Percentiles rank a stretch among this genome's conserved stretches.
Conservation (phyloP, 1,140 invertebrate species). For the Acromyrmex echinatior region DNA sequence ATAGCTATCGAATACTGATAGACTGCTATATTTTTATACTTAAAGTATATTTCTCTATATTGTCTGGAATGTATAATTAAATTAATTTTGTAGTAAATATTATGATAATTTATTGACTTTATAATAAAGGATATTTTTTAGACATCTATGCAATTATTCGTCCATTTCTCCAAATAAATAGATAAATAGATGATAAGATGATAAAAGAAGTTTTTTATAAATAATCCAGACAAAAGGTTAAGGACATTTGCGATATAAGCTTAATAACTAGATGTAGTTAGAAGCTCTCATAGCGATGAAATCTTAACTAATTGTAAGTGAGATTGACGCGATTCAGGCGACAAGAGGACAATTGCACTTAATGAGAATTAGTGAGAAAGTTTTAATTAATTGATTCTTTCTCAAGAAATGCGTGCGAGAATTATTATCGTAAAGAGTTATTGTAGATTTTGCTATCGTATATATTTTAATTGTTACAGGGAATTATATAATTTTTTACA, state of each 20-base stretch:
- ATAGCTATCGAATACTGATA: neutral
- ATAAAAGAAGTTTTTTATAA: neutral
- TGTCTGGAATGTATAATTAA: neutral
- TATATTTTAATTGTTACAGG: neutral
- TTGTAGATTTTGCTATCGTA: neutral
- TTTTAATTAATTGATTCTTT: slow-evolving; percentile 67
- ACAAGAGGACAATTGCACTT: slow-evolving; percentile 55
- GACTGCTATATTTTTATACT: neutral
- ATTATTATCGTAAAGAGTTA: neutral
- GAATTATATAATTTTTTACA: neutral
- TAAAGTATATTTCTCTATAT: neutral
- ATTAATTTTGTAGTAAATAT: too few relatives aligned
- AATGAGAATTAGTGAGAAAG: slow-evolving; percentile 19
- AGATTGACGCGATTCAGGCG: slow-evolving; percentile 68
- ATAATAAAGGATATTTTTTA: too few relatives aligned
- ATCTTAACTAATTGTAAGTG: slow-evolving; percentile 72
- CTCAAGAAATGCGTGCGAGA: slow-evolving; percentile 31
- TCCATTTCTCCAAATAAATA: neutral
- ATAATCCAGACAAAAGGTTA: neutral
- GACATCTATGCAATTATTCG: neutral
- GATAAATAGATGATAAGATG: neutral
- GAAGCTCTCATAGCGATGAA: neutral
- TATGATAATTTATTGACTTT: neutral
- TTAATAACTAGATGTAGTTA: slow-evolving; percentile 47
- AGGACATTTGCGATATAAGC: slow-evolving; percentile 22